Evolutionary conservation across 2,888 invertebrate species (phyloP).

Genomic region (Drosophila acutilabella): DNA sequence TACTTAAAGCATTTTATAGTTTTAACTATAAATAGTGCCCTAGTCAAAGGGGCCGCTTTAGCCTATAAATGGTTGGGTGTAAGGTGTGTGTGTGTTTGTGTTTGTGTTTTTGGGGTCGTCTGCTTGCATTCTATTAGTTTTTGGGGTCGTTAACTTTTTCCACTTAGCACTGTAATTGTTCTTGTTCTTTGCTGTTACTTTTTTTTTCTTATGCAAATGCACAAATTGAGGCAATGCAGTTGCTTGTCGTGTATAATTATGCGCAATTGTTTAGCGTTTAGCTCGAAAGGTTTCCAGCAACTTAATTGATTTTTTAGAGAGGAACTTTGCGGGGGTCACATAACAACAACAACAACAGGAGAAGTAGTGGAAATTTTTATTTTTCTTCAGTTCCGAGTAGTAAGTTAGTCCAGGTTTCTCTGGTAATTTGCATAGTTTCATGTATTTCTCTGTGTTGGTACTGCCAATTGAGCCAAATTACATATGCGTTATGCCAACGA

Average conservation of each 20-base stretch:
- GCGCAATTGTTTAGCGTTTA: conserved; percentile 81
- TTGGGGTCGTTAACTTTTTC: conserved; percentile 72
- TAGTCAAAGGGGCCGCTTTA: conserved; percentile 7
- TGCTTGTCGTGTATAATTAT: conserved; percentile 61
- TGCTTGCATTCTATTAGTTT: conserved; percentile 45
- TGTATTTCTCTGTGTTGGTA: conserved; percentile 42
- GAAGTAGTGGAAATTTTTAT: conserved; percentile 25
- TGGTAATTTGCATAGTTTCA: conserved; percentile 70
- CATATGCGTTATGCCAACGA: conserved; percentile 30
- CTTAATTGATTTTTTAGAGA: conserved; percentile 75
- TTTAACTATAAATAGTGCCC: conserved; percentile 4
- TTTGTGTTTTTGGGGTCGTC: conserved; percentile 6
- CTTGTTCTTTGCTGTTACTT: conserved; percentile 48
- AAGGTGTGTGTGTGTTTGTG: no score
- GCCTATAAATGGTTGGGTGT: not conserved
- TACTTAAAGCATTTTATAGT: conserved; percentile 4
- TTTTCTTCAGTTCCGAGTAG: conserved; percentile 11
- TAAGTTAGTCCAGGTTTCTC: not conserved
- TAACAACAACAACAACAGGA: conserved; percentile 21
- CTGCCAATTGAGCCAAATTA: conserved; percentile 72
- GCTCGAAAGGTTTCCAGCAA: conserved; percentile 67
- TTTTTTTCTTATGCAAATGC: conserved; percentile 69
- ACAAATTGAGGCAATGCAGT: conserved; percentile 76
- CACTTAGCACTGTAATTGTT: conserved; percentile 66
- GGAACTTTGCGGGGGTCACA: conserved; percentile 21